These are phyloP conservation scores for Sylvilagus bachmani DNA, from an alignment of 2,113 vertebrate genomes.

Conservation along the genomic window DNA sequence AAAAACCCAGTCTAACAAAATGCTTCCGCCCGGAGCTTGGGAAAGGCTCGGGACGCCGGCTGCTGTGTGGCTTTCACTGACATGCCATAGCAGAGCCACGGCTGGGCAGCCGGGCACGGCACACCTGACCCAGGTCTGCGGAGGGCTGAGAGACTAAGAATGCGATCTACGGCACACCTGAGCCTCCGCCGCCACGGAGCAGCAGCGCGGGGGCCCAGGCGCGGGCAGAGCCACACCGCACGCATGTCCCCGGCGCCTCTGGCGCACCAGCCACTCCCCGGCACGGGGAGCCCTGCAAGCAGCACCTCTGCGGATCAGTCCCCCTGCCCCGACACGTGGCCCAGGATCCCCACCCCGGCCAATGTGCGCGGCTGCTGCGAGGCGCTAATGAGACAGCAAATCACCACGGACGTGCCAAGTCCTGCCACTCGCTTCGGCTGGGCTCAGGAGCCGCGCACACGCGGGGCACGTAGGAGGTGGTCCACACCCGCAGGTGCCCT, in stretches of 20 bases:
- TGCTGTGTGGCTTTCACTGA: background rate
- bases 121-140: background rate
- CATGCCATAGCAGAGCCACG: background rate
- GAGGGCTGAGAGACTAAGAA: slow-evolving; percentile 17
- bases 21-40: slow-evolving; percentile 60
- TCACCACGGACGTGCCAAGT: slow-evolving; percentile 68
- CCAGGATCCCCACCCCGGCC: slow-evolving; percentile 57
- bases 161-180: background rate
- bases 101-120: background rate
- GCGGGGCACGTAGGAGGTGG: slow-evolving; percentile 38
- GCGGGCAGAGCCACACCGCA: background rate
- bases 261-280: background rate
- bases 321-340: slow-evolving; percentile 63
- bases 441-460: slow-evolving; percentile 4
- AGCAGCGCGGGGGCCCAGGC: background rate
- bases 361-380: slow-evolving; percentile 46
- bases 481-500: background rate
- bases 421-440: slow-evolving; percentile 32
- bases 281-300: background rate
- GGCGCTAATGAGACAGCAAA: slow-evolving; percentile 82
- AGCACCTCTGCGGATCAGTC: slow-evolving; percentile 9
- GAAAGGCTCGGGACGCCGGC: background rate
- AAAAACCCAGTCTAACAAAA: slow-evolving; percentile 65
- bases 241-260: background rate
- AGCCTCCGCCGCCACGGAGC: background rate